A percentile compares a stretch with the other conserved stretches of the same genome.
Evolutionary conservation across 2,797 vertebrate species (phyloP).

Genomic region (Scolopax bukidnonensis): DNA sequence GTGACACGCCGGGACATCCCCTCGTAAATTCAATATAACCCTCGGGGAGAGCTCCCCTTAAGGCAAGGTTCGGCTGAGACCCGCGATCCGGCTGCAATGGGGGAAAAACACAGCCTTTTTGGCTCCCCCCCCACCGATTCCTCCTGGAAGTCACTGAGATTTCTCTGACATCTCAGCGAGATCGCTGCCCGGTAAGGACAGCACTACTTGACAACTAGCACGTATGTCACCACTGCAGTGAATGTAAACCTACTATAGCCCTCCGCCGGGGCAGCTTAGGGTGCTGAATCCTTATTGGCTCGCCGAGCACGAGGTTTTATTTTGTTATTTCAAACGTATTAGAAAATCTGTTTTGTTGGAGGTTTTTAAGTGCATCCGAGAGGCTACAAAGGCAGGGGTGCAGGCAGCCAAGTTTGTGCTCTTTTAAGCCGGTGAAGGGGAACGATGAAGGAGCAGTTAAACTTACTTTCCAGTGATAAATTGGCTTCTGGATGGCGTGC

Average conservation of each 20-base stretch:
- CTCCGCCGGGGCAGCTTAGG: background rate
- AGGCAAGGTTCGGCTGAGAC: background rate
- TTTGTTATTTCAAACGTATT: background rate
- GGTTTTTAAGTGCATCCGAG: background rate
- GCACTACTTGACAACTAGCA: background rate
- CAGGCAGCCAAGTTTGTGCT: background rate
- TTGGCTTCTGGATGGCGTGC: slow-evolving; percentile 95
- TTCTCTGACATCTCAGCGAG: background rate
- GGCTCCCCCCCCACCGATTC: background rate
- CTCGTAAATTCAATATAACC: background rate
- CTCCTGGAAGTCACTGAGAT: background rate
- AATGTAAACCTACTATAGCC: background rate
- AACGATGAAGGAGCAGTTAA: background rate
- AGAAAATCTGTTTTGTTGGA: background rate
- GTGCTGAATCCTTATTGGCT: background rate
- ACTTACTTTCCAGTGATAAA: slow-evolving; percentile 97
- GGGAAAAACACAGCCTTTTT: background rate
- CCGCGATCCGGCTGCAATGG: background rate
- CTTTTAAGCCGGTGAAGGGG: background rate
- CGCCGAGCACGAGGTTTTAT: background rate
- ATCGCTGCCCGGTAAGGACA: background rate
- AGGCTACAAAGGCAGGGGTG: background rate
- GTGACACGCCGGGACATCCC: background rate
- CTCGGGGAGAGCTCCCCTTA: background rate
- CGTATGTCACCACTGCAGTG: background rate